Percentiles rank a stretch among this genome's conserved stretches.
Evolutionary conservation across 2,888 invertebrate genomes (phyloP).

Genomic region (Dolichopus griseipennis): DNA sequence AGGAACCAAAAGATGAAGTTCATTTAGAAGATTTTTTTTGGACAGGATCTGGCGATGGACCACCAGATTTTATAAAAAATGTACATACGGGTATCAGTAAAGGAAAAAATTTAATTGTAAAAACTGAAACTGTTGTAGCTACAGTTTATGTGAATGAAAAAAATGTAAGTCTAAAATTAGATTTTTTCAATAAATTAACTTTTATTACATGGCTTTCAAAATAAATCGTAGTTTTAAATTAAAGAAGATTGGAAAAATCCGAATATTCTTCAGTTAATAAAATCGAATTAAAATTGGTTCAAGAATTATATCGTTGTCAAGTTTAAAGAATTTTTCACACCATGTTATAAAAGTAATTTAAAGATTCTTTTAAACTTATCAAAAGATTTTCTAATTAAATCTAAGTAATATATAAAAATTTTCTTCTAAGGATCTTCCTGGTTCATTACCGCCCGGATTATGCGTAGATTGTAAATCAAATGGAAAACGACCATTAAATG

Average conservation of each 20-base stretch:
- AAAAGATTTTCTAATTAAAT: too few relatives aligned
- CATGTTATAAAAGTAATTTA: too few relatives aligned
- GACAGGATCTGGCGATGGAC: conserved; percentile 80
- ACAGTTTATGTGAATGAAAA: conserved; percentile 57
- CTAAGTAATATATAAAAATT: too few relatives aligned
- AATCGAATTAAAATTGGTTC: too few relatives aligned
- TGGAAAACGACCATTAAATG: conserved; percentile 34
- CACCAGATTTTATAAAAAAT: conserved; percentile 46
- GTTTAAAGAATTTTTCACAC: too few relatives aligned
- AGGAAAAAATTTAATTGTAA: conserved; percentile 49
- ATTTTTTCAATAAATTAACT: too few relatives aligned
- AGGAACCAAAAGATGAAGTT: conserved; percentile 32
- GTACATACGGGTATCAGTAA: conserved; percentile 47
- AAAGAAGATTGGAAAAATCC: too few relatives aligned
- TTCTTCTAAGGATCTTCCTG: conserved; percentile 11
- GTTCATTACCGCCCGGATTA: conserved; percentile 14
- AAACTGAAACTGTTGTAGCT: conserved; percentile 60
- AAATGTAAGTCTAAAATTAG: conserved; percentile 30
- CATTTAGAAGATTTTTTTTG: conserved; percentile 77
- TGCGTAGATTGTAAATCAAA: conserved; percentile 31
- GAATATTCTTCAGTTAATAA: too few relatives aligned
- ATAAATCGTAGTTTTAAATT: too few relatives aligned
- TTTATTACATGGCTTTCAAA: too few relatives aligned
- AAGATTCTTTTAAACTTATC: too few relatives aligned
- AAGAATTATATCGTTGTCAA: too few relatives aligned